phyloP scores from a whole-genome alignment of 1,140 invertebrate species.

The Steinernema feltiae region DNA sequence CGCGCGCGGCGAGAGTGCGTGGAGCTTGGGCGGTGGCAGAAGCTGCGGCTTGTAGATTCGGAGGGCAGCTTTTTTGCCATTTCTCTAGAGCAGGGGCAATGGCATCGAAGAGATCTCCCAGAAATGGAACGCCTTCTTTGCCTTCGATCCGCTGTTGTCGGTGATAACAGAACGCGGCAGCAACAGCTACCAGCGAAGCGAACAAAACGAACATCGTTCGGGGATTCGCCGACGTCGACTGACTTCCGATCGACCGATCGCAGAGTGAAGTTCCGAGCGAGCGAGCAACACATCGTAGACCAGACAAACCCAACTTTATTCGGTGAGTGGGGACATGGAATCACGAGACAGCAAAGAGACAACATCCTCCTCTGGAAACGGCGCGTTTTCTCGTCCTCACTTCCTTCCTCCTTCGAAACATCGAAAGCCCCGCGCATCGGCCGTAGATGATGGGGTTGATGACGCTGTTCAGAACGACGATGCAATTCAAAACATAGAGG shows the following conservation, averaged over 20 bases:
- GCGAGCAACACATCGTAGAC: too few species aligned
- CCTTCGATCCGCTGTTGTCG: background rate
- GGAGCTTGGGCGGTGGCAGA: too few species aligned
- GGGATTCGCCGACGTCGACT: too few species aligned
- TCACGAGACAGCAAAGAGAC: background rate
- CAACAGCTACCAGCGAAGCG: background rate
- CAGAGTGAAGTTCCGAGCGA: too few species aligned
- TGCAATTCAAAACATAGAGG: constrained; percentile 25
- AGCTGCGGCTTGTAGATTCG: too few species aligned
- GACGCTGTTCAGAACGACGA: constrained; percentile 38
- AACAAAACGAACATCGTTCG: background rate
- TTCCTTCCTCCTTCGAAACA: background rate
- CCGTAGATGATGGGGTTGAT: constrained; percentile 41
- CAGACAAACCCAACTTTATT: background rate
- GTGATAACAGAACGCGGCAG: background rate
- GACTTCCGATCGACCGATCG: too few species aligned
- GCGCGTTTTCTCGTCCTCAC: background rate
- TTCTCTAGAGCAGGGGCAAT: too few species aligned
- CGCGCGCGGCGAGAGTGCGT: background rate
- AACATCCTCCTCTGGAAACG: background rate
- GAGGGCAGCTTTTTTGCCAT: too few species aligned
- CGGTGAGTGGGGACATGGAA: background rate
- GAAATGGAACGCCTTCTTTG: background rate
- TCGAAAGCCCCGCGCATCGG: background rate
- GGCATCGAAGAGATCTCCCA: background rate